Percentiles rank a stretch among this genome's conserved stretches.
Evolutionary conservation across 1,140 invertebrate species (phyloP).

Genomic region (Diachasma alloeum): DNA sequence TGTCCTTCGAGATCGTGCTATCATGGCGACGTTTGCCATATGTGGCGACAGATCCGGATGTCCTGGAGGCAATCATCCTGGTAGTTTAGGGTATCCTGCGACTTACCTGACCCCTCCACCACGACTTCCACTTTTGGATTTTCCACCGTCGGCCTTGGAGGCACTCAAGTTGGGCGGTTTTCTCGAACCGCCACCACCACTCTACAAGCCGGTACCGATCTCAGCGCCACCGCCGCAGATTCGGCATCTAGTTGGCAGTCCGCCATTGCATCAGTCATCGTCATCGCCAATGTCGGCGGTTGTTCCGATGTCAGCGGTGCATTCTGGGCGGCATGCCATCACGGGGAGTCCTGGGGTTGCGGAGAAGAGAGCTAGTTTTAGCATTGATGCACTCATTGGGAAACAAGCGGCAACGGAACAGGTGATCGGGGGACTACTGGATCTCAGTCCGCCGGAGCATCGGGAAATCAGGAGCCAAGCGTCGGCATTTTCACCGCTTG

Average conservation of each 20-base stretch:
- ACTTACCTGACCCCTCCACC: conserved; percentile 61
- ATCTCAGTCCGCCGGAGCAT: conserved; percentile 60
- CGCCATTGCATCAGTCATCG: conserved; percentile 12
- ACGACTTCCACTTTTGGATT: conserved; percentile 61
- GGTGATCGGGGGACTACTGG: conserved; percentile 51
- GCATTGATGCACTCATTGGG: conserved; percentile 66
- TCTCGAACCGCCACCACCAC: conserved; percentile 53
- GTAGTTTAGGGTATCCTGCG: conserved; percentile 45
- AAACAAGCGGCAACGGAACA: conserved; percentile 55
- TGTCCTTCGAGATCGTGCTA: conserved; percentile 63
- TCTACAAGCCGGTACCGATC: conserved; percentile 65
- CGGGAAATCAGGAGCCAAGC: conserved; percentile 62
- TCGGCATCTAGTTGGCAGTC: conserved; percentile 28
- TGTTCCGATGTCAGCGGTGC: not conserved
- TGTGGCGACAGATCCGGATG: conserved; percentile 40
- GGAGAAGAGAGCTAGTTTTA: conserved; percentile 63
- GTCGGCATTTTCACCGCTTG: conserved; percentile 62
- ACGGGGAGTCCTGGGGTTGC: conserved; percentile 29
- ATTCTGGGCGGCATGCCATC: not conserved
- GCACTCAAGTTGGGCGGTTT: conserved; percentile 62
- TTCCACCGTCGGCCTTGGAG: conserved; percentile 63
- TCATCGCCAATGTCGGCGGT: conserved; percentile 7
- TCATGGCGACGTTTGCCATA: conserved; percentile 63
- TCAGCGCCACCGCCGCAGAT: conserved; percentile 50
- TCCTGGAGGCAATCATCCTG: conserved; percentile 44